Evolutionary conservation across 1,140 invertebrate species (phyloP).

Genomic region (Thaumatotibia leucotreta): DNA sequence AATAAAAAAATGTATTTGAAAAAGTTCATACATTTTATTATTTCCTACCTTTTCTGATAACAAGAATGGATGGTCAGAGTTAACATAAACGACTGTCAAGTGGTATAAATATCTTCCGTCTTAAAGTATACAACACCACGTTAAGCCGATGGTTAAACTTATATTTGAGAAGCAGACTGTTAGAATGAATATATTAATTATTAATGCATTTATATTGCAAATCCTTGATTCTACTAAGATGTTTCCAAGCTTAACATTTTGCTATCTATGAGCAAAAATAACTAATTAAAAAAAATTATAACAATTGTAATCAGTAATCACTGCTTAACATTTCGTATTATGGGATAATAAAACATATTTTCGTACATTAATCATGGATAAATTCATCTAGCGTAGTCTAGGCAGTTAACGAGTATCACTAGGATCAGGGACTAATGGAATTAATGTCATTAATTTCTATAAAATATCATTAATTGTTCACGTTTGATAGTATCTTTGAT

Average conservation of each 20-base stretch:
- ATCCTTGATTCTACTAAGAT: slow-evolving; percentile 40
- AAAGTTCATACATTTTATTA: not conserved
- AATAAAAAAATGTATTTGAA: not conserved
- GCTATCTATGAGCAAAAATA: slow-evolving; percentile 16
- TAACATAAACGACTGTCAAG: not conserved
- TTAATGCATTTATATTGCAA: slow-evolving; percentile 64
- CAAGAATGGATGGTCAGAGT: not conserved
- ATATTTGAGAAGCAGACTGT: slow-evolving; percentile 13
- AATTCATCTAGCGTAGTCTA: not conserved
- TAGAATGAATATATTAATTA: slow-evolving; percentile 45
- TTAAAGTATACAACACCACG: not conserved
- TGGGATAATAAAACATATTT: slow-evolving; percentile 22
- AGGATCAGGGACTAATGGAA: slow-evolving; percentile 20
- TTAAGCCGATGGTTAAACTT: slow-evolving; percentile 2
- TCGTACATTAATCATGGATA: slow-evolving; percentile 17
- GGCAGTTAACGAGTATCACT: slow-evolving; percentile 12
- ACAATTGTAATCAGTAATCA: slow-evolving; percentile 11
- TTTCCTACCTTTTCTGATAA: not conserved
- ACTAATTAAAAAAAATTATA: not conserved
- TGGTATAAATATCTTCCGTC: not conserved
- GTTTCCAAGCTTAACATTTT: slow-evolving; percentile 16
- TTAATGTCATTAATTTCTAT: slow-evolving; percentile 19
- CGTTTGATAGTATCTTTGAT: slow-evolving; percentile 22
- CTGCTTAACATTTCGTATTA: slow-evolving; percentile 16
- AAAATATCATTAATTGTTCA: slow-evolving; percentile 16